A percentile compares a stretch with the other conserved stretches of the same genome.
Evolutionary conservation across 2,797 vertebrate species (phyloP).

Genomic region (Oreochromis mossambicus): DNA sequence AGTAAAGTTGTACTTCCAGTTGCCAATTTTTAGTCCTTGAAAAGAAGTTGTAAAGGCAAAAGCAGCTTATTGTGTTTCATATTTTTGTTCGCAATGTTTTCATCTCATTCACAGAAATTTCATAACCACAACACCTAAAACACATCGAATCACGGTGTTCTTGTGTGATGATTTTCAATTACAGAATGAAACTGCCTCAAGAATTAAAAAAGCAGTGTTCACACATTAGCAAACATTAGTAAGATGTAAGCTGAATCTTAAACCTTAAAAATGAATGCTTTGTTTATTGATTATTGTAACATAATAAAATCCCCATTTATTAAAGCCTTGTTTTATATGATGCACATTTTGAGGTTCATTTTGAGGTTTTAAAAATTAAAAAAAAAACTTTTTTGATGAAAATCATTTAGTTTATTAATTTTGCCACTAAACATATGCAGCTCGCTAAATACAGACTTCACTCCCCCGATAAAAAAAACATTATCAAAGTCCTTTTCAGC

Average conservation of each 20-base stretch:
- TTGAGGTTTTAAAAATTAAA: neutral
- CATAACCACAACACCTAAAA: neutral
- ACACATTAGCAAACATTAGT: neutral
- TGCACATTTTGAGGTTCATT: neutral
- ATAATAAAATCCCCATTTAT: neutral
- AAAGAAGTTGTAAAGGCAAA: neutral
- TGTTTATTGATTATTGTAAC: neutral
- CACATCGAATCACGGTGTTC: neutral
- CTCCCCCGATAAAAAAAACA: neutral
- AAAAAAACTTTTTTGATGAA: neutral
- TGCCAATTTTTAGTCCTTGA: neutral
- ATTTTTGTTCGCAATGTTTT: neutral
- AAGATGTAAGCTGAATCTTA: neutral
- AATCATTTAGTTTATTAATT: neutral
- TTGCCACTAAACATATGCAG: neutral
- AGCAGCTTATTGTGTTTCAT: neutral
- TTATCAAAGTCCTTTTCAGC: neutral
- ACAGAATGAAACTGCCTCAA: neutral
- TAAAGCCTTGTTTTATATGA: neutral
- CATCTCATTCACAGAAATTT: neutral
- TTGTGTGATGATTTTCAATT: neutral
- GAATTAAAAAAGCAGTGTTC: neutral
- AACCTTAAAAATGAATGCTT: neutral
- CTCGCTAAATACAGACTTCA: neutral
- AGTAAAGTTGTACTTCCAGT: constrained; percentile 19